Base-by-base conservation (phyloP, 1,140 invertebrate genomes). In the Arctopsyche grandis region DNA sequence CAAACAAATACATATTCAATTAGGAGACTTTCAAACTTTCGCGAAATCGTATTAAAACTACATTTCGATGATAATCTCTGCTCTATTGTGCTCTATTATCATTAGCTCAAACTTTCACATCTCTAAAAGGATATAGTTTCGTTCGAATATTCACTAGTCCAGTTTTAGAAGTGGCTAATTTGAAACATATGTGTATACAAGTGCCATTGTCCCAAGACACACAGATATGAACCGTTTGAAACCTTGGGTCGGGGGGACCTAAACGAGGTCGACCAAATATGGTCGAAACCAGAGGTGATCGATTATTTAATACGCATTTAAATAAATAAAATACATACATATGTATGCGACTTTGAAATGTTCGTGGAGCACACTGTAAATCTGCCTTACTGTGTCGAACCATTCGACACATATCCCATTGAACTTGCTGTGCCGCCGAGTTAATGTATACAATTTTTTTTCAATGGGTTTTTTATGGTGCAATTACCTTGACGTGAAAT, bases 261-360 rank as follows among this genome's bases (percentile, higher is more conserved):
- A 75, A 75, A 75, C 24, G 74, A 60, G 74, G 74, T 75, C 74
- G 52, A 21, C 74, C 74, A 24, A 75, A 75, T 75, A 75, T 75
- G 74, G 74, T 24, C 48, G 48, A 38, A 16, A 21, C 74, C 74
- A 75, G 60, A 60, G 56, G 74, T 63, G 56, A 19, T 29, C 70
- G 74, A 63, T 60, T 48, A 60, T 26, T 75, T 75, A 60, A 75
- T 24, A 21, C 26, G 74, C 74, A 75, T 75, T 38, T 75, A 3
- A 63, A 60, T 63, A 75, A 58, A 63, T 63, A 63, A 75, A 58
- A 52, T 52, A 52, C 48, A 52, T 52, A 52, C n/a, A 10, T 56
- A 75, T 63, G n/a, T 56, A 74, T 63, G 48, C 52, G 74, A 60
- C 74, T 75, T 75, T 75, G 56, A 60, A 58, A 46, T 24, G 48